A percentile compares a stretch with the other conserved stretches of the same genome.
Evolutionary conservation across 2,113 vertebrate genomes (phyloP).

Genomic region (human): DNA sequence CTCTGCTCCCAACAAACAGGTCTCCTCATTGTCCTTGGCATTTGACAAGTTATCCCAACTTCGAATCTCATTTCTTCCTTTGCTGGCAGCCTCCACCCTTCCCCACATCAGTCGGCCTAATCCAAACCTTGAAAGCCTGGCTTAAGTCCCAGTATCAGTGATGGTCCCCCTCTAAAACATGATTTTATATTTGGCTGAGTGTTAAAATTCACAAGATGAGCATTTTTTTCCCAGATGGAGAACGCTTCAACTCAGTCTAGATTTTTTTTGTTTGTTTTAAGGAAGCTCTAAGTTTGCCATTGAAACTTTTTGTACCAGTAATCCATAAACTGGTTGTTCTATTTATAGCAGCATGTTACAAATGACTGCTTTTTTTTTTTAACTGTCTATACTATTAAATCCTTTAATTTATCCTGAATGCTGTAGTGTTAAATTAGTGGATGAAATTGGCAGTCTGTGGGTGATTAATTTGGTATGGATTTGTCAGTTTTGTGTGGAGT

Average conservation of each 20-base stretch:
- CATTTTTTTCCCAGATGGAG: background rate
- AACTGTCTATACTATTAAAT: background rate
- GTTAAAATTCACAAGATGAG: background rate
- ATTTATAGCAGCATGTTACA: background rate
- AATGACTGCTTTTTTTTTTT: background rate
- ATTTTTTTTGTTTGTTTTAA: background rate
- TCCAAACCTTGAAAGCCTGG: background rate
- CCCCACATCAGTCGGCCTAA: rapidly evolving
- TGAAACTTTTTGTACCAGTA: background rate
- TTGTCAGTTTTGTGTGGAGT: conserved; percentile 14
- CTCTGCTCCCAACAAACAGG: background rate
- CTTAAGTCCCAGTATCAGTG: background rate
- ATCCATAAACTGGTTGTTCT: background rate
- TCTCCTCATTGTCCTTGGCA: background rate
- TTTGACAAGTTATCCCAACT: background rate
- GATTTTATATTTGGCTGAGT: background rate
- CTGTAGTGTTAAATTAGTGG: background rate
- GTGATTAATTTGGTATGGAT: background rate
- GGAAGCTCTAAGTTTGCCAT: background rate
- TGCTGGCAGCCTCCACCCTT: background rate
- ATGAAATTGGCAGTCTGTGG: background rate
- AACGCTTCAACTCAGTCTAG: background rate
- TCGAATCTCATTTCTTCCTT: background rate
- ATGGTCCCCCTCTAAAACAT: background rate
- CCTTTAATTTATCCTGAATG: background rate